Evolutionary conservation across 2,888 invertebrate species (phyloP).

Genomic region (Eupsilia transversa): DNA sequence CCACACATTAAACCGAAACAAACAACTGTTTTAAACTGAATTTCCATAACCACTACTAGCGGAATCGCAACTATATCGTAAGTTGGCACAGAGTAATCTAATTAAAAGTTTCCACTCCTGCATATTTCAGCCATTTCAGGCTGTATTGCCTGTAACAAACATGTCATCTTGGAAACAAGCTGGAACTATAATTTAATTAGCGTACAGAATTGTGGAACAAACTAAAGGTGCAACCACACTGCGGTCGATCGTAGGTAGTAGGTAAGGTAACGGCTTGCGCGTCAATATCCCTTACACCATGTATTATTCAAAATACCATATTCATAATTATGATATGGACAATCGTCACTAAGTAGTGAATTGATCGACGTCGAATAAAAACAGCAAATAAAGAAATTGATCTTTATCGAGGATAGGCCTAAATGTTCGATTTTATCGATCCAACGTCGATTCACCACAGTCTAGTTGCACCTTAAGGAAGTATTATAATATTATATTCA

Average conservation of each 20-base stretch:
- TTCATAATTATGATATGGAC: no score
- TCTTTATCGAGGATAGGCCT: no score
- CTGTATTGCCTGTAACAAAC: neutral
- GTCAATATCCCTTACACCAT: no score
- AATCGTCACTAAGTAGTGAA: no score
- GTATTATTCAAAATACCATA: no score
- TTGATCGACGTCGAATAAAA: no score
- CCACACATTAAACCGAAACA: neutral
- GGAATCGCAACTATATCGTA: constrained; percentile 1
- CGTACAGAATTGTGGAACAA: constrained; percentile 22
- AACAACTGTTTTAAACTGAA: constrained; percentile 24
- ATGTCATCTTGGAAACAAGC: constrained; percentile 16
- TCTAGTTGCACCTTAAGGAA: neutral
- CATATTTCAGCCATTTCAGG: constrained; percentile 7
- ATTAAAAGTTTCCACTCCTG: constrained; percentile 33
- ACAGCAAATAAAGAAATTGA: no score
- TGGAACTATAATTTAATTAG: constrained; percentile 26
- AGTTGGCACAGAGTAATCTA: constrained; percentile 23
- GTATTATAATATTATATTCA: neutral
- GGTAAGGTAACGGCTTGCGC: no score
- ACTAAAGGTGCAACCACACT: neutral
- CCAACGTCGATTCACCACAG: neutral
- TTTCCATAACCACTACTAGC: constrained; percentile 1
- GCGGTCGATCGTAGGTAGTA: neutral
- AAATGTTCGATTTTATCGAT: neutral